A percentile compares a stretch with the other conserved stretches of the same genome.
Conservation (phyloP, 1,140 invertebrate genomes). For the Drosophila insularis region DNA sequence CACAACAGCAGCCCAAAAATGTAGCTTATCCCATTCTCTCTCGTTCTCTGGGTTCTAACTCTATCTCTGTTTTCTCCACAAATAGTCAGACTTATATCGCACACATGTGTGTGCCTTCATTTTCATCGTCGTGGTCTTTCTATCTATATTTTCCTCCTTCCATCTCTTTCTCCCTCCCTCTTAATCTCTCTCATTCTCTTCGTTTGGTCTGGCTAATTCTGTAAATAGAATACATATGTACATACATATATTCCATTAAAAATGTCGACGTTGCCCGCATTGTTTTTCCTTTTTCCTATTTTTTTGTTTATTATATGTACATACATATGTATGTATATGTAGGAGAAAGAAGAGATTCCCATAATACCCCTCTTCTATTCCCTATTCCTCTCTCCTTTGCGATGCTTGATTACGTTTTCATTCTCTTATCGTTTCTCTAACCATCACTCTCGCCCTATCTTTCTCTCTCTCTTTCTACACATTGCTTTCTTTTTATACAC, state of each 20-base stretch:
- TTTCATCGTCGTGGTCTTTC: not conserved
- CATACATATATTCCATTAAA: slow-evolving; percentile 67
- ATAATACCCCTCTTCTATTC: not conserved
- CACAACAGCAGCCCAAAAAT: not conserved
- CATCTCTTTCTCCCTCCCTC: not conserved
- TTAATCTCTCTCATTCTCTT: not conserved
- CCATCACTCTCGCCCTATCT: slow-evolving; percentile 26
- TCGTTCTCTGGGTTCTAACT: not conserved
- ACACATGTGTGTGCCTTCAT: slow-evolving; percentile 4
- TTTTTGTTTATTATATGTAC: no score
- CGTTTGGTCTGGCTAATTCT: slow-evolving; percentile 42
- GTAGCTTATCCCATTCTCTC: not conserved
- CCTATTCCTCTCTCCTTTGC: not conserved
- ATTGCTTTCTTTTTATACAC: not conserved
- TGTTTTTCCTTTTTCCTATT: not conserved
- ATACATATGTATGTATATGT: no score
- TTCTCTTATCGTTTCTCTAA: slow-evolving; percentile 27
- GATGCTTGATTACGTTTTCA: slow-evolving; percentile 14
- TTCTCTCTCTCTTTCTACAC: not conserved
- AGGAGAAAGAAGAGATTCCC: slow-evolving; percentile 28
- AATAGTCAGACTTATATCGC: not conserved
- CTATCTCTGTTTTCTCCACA: slow-evolving; percentile 1
- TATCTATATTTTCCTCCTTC: not conserved
- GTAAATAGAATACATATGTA: slow-evolving; percentile 73
- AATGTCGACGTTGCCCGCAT: slow-evolving; percentile 48